Evolutionary conservation across 1,140 invertebrate species (phyloP).

Genomic region (Drosophila novamexicana): DNA sequence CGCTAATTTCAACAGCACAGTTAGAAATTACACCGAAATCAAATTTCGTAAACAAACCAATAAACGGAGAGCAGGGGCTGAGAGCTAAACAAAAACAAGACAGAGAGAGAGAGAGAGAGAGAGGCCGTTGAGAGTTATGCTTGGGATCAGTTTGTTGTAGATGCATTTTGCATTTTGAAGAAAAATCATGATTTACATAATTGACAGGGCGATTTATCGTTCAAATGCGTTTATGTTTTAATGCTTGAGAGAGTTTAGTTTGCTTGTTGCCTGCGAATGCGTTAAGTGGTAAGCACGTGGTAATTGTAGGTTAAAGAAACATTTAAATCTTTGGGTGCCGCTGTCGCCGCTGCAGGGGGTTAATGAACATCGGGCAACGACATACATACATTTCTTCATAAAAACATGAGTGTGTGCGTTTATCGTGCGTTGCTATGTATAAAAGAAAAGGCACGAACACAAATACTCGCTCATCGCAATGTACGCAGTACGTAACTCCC

Average conservation of each 20-base stretch:
- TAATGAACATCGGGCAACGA: constrained; percentile 69
- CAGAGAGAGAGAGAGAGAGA: background rate
- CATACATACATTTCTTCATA: background rate
- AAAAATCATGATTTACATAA: constrained; percentile 81
- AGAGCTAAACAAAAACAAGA: constrained; percentile 6
- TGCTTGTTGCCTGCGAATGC: constrained; percentile 52
- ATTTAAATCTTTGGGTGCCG: constrained; percentile 29
- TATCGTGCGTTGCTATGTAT: constrained; percentile 64
- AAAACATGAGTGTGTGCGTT: constrained; percentile 13
- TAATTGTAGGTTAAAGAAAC: constrained; percentile 81
- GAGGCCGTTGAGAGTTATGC: constrained; percentile 2
- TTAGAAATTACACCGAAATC: constrained; percentile 45
- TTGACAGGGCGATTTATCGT: constrained; percentile 25
- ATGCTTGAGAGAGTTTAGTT: constrained; percentile 9
- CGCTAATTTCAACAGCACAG: constrained; percentile 55
- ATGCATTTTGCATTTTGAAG: constrained; percentile 12
- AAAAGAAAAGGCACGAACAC: constrained; percentile 46
- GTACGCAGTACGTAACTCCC: constrained; percentile 31
- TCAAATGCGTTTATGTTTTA: constrained; percentile 25
- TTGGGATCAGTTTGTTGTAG: constrained; percentile 1
- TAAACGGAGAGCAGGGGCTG: background rate
- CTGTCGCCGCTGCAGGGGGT: constrained; percentile 52
- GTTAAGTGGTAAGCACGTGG: constrained; percentile 67
- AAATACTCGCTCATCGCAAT: constrained; percentile 6
- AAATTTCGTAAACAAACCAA: constrained; percentile 28